Conservation (phyloP, 92 coral and sea anemone species). For the Anthopleura xanthogrammica region DNA sequence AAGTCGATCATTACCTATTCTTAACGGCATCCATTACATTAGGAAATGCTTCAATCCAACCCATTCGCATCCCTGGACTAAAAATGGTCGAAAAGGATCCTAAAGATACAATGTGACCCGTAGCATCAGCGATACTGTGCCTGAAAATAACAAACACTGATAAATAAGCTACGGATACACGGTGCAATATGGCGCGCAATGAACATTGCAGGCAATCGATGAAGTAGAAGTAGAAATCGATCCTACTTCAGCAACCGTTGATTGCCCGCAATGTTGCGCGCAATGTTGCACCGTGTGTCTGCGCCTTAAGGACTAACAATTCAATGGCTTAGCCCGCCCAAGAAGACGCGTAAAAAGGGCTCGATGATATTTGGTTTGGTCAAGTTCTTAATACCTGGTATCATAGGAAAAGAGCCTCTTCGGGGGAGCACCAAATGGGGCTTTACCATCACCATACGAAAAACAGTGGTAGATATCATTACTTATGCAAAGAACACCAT, state of each 20-base stretch:
- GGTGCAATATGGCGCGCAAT: no score
- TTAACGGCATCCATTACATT: slow-evolving; percentile 25
- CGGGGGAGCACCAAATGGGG: slow-evolving; percentile 59
- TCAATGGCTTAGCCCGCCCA: no score
- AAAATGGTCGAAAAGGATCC: slow-evolving; percentile 69
- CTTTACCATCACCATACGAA: slow-evolving; percentile 39
- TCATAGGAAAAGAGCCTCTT: slow-evolving; percentile 51
- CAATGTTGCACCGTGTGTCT: no score
- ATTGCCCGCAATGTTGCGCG: no score
- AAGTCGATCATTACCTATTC: slow-evolving; percentile 19
- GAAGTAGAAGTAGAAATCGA: no score
- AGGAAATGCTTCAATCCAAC: slow-evolving; percentile 64
- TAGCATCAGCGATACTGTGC: slow-evolving; percentile 7
- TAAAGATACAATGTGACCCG: slow-evolving; percentile 57
- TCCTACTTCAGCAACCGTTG: no score
- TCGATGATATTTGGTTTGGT: no score
- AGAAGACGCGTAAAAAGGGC: no score
- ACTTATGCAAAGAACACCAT: slow-evolving; percentile 51
- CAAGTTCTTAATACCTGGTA: slow-evolving; percentile 28
- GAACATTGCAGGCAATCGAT: no score
- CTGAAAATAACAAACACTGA: neutral
- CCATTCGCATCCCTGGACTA: slow-evolving; percentile 62
- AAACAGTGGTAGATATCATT: slow-evolving; percentile 63
- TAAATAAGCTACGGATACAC: no score
- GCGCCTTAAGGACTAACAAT: no score